Evolutionary conservation across 1,140 invertebrate genomes (phyloP), one percentile per base, ranked within the genome.

Genomic region (Diachasma alloeum): DNA sequence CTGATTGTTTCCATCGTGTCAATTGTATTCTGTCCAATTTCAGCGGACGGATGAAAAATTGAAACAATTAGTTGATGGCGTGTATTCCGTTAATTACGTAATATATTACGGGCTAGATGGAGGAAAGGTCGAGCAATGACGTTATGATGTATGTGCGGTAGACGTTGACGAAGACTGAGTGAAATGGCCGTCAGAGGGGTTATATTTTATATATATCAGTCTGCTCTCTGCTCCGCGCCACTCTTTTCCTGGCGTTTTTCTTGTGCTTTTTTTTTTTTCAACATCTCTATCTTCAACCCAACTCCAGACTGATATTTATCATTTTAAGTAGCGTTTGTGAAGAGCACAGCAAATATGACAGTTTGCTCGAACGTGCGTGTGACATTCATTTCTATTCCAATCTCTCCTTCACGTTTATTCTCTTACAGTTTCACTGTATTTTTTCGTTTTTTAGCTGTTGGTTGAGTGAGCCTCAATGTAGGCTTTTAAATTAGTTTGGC

Each of bases 131-230:
- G 15, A 26, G 36, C n/a, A 26, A 26, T 71, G 71, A 59, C 67
- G 68, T 15, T 63, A 31, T 72, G 59, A 44, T 59, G 39, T 70
- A 71, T 42, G 44, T 67, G 42, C 37, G 67, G 36, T 17, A 36
- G 44, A 72, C 75, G n/a, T 77, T 77, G 75, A 77, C 70, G 75
- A 77, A 77, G 75, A 77, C 75, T 63, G 70, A 77, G 59, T n/a
- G 70, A 67, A 53, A 67, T 53, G 63, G 42, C 22, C 69, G 48
- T 72, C 70, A 42, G 44, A 36, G 9, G 17, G 26, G 44, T 42
- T 37, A 59, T 72, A 53, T 37, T 56, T 37, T 22, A 77, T 72
- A 46, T 67, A 72, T 67, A 24, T 72, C 66, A 39, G 15, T 15
- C 36, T 68, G n/a, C 36, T 44, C 22, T 71, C n/a, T 48, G n/a